Evolutionary conservation across 2,113 vertebrate genomes (phyloP), one percentile per base, ranked within the genome.

Genomic region (Catagonus wagneri): DNA sequence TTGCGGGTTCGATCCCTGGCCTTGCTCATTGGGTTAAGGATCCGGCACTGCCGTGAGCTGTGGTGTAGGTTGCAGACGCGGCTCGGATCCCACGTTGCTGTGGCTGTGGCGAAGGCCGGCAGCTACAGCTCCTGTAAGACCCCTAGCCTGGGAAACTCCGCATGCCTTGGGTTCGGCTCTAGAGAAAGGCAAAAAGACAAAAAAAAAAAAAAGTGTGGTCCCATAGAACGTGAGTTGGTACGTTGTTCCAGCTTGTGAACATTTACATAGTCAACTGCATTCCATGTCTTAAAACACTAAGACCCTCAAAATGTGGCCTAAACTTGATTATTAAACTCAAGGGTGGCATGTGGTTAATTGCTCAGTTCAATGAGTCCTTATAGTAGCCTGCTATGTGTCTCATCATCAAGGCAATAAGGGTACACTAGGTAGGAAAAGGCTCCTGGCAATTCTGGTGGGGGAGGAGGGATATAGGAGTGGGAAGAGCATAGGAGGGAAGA

Each of bases 231-330:
- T 13, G 20, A 58, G 23, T 36, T 32, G 65, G 66, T 34, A 34
- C 5, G 20, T 39, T 84, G 7, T 3, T 36, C 2, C 6, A 83
- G 32, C 8, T 95, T 81, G 60, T 13, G 68, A 61, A 84, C 86
- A 44, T 66, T 61, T 44, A 80, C n/a, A 87, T 15, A 32, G 50
- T 8, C 86, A 91, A 88, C 4, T 17, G 15, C 23, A 4, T 72
- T 63, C 44, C 14, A 36, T 74, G 34, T 81, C 56, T 76, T 90
- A 56, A 92, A 74, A 69, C 71, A 95, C 34, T 39, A 88, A 78
- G 52, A 72, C n/a, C 27, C 25, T 92, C 7, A 58, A 36, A 94
- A 25, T 39, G 4, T 81, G 17, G 13, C 9, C 17, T 74, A 52
- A 56, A 36, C 17, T 34, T 87, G 76, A 69, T 22, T 69, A 61